Base-by-base conservation (phyloP, 2,797 vertebrate genomes). In the Salarias fasciatus region DNA sequence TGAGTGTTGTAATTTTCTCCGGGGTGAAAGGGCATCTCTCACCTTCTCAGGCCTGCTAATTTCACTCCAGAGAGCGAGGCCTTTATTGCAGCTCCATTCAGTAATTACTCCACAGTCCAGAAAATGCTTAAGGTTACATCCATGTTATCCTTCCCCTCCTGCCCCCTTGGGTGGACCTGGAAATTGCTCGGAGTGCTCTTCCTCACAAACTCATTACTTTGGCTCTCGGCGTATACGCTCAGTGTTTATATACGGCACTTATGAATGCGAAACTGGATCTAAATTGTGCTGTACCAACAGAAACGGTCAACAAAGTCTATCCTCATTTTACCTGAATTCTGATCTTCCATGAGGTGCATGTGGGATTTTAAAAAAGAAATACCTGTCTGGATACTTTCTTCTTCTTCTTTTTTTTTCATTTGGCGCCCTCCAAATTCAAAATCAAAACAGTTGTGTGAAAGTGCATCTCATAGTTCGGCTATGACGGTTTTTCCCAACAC, bases 11-110 rank as follows among this genome's bases (percentile, higher is more conserved):
- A 70, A 87, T 86, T 80, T 84, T 77, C 83, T 79, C 59, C 46
- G 49, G 55, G 85, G 80, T 79, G 75, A 75, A 79, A 77, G 80
- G 71, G 48, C 75, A 75, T 75, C 75, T 71, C 66, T 49, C 83
- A 87, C 80, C 78, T 84, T 82, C 57, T 73, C 69, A 49, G 28
- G 43, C 55, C 56, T 62, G 66, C 55, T 84, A 75, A 85, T 87
- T 63, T 69, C 51, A 58, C 85, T 73, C 82, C 49, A 56, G 85
- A 83, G 85, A 88, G 50, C 3, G 11, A 24, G 45, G 58, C 75
- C 42, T 73, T 86, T 85, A 88, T 87, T 89, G 77, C 77, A 48
- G 82, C 76, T 55, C 52, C 47, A 71, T 79, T 75, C 76, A 81
- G 79, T 87, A 86, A 87, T 88, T 86, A 84, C 75, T 78, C 36